Evolutionary conservation across 2,797 vertebrate genomes (phyloP), one percentile per base, ranked within the genome.

Genomic region (Strix occidentalis): DNA sequence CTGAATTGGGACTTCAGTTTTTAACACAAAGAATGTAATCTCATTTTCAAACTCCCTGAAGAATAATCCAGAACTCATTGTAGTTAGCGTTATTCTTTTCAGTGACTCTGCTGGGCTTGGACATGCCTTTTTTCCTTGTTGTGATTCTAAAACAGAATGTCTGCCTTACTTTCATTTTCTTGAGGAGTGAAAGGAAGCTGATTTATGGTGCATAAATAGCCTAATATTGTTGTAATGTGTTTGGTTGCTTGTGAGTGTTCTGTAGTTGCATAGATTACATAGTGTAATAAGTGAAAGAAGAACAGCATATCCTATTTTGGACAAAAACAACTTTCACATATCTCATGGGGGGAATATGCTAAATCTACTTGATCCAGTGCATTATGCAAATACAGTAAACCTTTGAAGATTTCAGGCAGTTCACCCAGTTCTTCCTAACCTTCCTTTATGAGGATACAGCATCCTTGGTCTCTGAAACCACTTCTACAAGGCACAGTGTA

Each of bases 381-480:
- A 72, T 80, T 92, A 89, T 89, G 84, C 78, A 95, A 95, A 96
- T 70, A 80, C 39, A 88, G 61, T 31, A 81, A 89, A 78, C 4
- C 72, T 93, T 69, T 91, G 91, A 96, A 92, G 58, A 24, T 76
- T 84, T 85, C 37, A 60, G 78, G 53, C 70, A 68, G 25, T 60
- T 88, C 78, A 90, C 19, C 10, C 23, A 45, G 25, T 61, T 93
- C 87, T 94, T 80, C 63, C n/a, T 58, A 69, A 41, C 69, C 69
- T 85, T 96, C 61, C 57, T 88, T 46, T 91, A 56, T 16, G 69
- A 87, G 84, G 84, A 86, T 86, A 88, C 66, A 92, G 58, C 69
- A 81, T 88, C 87, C 31, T 68, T 11, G 11, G 33, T 60, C 79
- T 86, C 76, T 64, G 43, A 95, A 96, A 87, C 33, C 57, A 39